Evolutionary conservation across 1,140 invertebrate species (phyloP), one percentile per base, ranked within the genome.

Genomic region (Tetramorium parvispinum): DNA sequence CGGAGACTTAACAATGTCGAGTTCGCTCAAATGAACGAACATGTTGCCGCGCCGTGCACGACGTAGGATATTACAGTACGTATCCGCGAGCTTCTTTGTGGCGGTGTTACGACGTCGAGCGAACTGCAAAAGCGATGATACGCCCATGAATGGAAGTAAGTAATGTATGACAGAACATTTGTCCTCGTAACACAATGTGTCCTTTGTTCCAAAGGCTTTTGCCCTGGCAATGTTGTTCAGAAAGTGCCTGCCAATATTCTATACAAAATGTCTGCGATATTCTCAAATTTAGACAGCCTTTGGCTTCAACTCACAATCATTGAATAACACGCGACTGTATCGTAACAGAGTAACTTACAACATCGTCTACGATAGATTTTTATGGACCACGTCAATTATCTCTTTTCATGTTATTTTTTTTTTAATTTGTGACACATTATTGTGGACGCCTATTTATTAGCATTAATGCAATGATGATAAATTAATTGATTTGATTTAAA

Each of bases 121-220:
- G 37, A 55, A 37, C 53, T 51, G 79, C 40, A 73, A 73, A 57
- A 82, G 53, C 66, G 66, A 82, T 71, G 49, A 71, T 71, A 71
- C 40, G 68, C 37, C 6, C 18, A 51, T 57, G 66, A 82, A 82
- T 73, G 24, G 37, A 57, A 73, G 79, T 73, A 82, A 82, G 79
- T 82, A 73, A 73, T 57, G 53, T 59, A 32, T 49, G 79, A 83
- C 24, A 18, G 79, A 37, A 82, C 53, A 83, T 83, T 83, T 75
- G 79, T 75, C 79, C 66, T 21, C 21, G 53, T 24, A 18, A 46
- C 27, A 49, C 79, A 83, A 83, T 75, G 27, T 37, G 10, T 21
- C 40, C 27, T 83, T 83, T 75, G 68, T 83, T 73, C 24, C 8
- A 59, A 49, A 57, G 53, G 66, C 21, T 70, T 49, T 55, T 16